Conservation (phyloP, 2,113 vertebrate genomes). For the Neolamprologus variostigma region DNA sequence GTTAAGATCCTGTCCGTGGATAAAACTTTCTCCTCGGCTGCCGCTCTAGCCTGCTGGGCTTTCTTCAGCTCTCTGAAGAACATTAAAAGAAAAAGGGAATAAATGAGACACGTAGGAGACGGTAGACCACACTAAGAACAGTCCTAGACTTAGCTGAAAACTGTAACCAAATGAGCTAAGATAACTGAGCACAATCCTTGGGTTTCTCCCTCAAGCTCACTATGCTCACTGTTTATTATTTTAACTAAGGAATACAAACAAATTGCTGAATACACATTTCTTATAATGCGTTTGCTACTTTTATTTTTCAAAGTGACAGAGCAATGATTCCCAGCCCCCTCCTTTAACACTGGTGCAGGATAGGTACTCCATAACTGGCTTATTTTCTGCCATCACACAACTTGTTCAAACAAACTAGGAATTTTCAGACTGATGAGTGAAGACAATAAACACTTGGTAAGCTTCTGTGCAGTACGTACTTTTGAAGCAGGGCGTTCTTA, state of each 20-base stretch:
- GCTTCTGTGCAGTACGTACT: conserved; percentile 71
- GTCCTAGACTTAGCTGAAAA: neutral
- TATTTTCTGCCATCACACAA: neutral
- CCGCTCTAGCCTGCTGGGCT: conserved; percentile 90
- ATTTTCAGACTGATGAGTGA: neutral
- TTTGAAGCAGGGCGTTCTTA: conserved; percentile 94
- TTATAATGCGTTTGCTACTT: neutral
- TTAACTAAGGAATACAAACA: neutral
- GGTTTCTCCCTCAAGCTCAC: neutral
- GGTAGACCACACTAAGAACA: neutral
- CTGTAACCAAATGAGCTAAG: neutral
- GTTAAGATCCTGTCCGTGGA: conserved; percentile 87
- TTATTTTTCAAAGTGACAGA: neutral
- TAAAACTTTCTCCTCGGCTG: conserved; percentile 87
- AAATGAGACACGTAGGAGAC: neutral
- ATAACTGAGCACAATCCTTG: neutral
- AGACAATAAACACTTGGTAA: neutral
- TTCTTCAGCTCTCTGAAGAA: conserved; percentile 89
- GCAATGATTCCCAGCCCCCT: neutral
- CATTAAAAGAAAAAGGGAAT: neutral
- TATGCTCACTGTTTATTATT: neutral
- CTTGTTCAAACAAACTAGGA: neutral
- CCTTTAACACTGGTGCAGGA: neutral
- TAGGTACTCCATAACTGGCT: neutral
- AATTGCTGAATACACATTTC: neutral